Percentiles rank a stretch among this genome's conserved stretches.
Conservation (phyloP, 2,113 vertebrate species). For the Petromus typicus region DNA sequence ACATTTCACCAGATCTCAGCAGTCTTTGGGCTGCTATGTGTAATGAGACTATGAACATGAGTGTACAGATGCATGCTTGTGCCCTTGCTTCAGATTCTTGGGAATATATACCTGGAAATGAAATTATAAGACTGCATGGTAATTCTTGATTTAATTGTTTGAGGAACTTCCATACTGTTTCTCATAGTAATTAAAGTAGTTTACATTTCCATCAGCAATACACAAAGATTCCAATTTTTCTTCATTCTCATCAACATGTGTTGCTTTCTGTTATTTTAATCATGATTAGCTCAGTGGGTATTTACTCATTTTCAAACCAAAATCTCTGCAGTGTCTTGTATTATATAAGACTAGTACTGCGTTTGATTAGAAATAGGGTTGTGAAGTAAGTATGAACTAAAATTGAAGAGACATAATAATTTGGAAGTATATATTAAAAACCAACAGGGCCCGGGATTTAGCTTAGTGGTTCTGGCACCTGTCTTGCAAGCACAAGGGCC, state of each 20-base stretch:
- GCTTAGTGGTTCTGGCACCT: no score
- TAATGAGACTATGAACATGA: neutral
- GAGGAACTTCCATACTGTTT: neutral
- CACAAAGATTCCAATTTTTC: neutral
- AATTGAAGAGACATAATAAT: neutral
- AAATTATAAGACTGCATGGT: neutral
- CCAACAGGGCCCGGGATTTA: no score
- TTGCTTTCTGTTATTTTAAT: slow-evolving; percentile 34
- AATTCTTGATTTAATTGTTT: neutral
- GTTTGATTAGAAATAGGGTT: neutral
- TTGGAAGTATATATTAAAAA: slow-evolving; percentile 29
- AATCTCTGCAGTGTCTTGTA: neutral
- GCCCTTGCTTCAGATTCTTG: neutral
- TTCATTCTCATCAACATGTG: neutral
- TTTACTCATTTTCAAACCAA: slow-evolving; percentile 34
- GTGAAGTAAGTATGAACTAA: slow-evolving; percentile 25
- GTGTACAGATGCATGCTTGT: neutral
- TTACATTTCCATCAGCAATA: neutral
- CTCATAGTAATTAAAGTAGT: neutral
- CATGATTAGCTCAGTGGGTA: neutral
- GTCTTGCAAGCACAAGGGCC: no score
- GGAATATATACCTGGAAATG: neutral
- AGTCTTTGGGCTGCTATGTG: neutral
- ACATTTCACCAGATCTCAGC: neutral
- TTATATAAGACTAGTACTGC: neutral